These are phyloP conservation scores for Drosophila grimshawi DNA, from an alignment of 1,140 invertebrate species.

Conservation along the genomic window DNA sequence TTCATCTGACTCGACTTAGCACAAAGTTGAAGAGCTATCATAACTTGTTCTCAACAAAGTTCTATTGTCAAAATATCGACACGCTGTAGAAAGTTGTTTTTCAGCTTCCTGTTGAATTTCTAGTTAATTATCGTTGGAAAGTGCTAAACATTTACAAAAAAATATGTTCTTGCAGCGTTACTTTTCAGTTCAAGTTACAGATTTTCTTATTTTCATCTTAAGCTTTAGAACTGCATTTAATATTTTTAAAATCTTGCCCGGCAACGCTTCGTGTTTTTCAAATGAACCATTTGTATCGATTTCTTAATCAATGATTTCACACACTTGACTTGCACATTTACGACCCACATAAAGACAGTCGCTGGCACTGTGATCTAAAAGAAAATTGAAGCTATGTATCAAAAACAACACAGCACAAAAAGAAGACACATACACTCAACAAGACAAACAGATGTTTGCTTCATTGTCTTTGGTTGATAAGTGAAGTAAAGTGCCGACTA, in stretches of 20 bases:
- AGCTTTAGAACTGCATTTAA: too few relatives aligned
- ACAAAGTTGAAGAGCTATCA: background rate
- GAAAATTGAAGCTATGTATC: constrained; percentile 25
- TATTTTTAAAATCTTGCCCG: too few relatives aligned
- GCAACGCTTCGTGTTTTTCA: too few relatives aligned
- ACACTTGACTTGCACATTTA: constrained; percentile 2
- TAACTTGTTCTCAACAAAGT: background rate
- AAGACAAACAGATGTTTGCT: background rate
- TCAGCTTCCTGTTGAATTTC: background rate
- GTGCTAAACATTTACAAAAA: constrained; percentile 1
- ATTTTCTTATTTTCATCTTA: too few relatives aligned
- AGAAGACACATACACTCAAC: background rate
- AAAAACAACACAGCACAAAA: constrained; percentile 13
- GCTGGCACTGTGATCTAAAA: constrained; percentile 23
- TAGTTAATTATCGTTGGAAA: constrained; percentile 1
- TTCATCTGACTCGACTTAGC: background rate
- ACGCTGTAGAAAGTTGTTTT: background rate
- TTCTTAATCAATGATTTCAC: background rate
- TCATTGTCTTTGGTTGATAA: background rate
- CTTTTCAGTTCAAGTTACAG: too few relatives aligned
- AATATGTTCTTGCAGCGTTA: background rate
- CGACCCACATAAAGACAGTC: constrained; percentile 28
- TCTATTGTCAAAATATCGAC: background rate
- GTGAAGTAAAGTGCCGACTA: constrained; percentile 30
- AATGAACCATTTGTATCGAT: background rate